phyloP scores from a whole-genome alignment of 1,140 invertebrate species.

The Scaptomyza hsui region DNA sequence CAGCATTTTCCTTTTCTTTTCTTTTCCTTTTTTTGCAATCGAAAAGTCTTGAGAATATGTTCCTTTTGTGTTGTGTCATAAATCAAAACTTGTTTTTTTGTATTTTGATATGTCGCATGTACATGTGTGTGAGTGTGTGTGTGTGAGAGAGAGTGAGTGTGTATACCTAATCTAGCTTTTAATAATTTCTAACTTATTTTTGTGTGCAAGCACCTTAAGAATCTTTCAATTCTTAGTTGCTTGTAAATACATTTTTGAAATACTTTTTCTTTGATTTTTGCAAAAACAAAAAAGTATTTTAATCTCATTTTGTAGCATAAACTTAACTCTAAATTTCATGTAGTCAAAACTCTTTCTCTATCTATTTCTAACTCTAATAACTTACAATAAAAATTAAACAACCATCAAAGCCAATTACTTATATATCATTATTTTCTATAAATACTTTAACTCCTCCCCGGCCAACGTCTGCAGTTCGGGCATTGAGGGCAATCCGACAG shows the following conservation, averaged over 20 bases:
- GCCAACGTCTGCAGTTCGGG: conserved; percentile 89
- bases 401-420: conserved; percentile 25
- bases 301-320: conserved; percentile 51
- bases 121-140: neutral
- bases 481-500: conserved; percentile 97
- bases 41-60: conserved; percentile 29
- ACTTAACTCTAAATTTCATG: conserved; percentile 47
- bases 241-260: neutral
- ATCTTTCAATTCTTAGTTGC: neutral
- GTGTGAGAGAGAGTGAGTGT: conserved; percentile 1
- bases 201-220: neutral
- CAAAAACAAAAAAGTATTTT: conserved; percentile 29
- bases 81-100: conserved; percentile 36
- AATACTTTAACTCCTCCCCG: neutral
- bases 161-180: conserved; percentile 15
- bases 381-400: neutral
- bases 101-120: conserved; percentile 70
- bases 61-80: conserved; percentile 45
- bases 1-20: neutral
- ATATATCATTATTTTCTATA: conserved; percentile 26
- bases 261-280: conserved; percentile 60
- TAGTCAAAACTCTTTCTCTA: conserved; percentile 38
- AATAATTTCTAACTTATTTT: conserved; percentile 17
- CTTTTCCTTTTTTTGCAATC: conserved; percentile 28
- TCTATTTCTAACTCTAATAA: neutral